Evolutionary conservation across 1,140 invertebrate genomes (phyloP).

Genomic region (Chrysopa pallens): DNA sequence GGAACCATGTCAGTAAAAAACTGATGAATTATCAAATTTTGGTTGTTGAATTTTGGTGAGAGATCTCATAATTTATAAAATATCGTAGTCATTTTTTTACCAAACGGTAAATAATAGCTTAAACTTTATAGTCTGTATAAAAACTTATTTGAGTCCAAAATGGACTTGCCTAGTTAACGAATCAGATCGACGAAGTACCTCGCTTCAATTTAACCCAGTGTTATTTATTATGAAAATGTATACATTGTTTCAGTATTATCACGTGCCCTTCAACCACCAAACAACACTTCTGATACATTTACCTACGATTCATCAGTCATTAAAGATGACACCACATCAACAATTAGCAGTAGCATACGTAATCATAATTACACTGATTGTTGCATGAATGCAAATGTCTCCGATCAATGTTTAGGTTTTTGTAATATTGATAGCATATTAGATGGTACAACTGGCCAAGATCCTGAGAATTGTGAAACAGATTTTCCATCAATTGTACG

Average conservation of each 20-base stretch:
- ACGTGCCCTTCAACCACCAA: conserved; percentile 28
- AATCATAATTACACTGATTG: conserved; percentile 61
- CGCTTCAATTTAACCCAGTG: too few relatives aligned
- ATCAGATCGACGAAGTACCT: too few relatives aligned
- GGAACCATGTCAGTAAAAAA: too few relatives aligned
- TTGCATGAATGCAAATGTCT: conserved; percentile 47
- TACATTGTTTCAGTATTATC: conserved; percentile 30
- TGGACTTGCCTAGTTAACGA: too few relatives aligned
- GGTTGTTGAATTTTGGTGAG: too few relatives aligned
- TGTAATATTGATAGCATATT: conserved; percentile 68
- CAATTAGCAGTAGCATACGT: conserved; percentile 21
- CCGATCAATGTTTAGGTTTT: conserved; percentile 48
- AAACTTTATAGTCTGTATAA: too few relatives aligned
- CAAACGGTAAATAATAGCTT: too few relatives aligned
- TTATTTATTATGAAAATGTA: too few relatives aligned
- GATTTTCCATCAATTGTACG: conserved; percentile 59
- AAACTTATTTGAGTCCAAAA: too few relatives aligned
- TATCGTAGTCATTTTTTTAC: too few relatives aligned
- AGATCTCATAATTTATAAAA: too few relatives aligned
- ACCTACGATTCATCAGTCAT: conserved; percentile 24
- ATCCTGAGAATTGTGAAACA: conserved; percentile 56
- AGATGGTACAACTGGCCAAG: conserved; percentile 55
- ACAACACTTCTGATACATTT: conserved; percentile 23
- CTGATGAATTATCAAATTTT: too few relatives aligned
- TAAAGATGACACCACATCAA: conserved; percentile 11